phyloP scores from a whole-genome alignment of 2,113 vertebrate species.

The Protomyctophum bolini region DNA sequence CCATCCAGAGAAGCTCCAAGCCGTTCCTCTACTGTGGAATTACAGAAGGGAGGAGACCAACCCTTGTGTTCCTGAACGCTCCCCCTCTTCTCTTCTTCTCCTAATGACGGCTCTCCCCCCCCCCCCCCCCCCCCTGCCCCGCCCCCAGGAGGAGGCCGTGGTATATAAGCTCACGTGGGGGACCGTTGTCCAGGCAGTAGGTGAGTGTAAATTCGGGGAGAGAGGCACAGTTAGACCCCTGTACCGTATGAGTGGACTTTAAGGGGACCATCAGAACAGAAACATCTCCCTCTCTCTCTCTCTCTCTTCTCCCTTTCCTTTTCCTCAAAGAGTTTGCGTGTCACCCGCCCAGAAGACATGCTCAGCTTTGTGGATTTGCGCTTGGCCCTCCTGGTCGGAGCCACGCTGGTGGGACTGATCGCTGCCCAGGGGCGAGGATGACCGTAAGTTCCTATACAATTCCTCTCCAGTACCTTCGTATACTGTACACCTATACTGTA shows the following conservation, averaged over 20 bases:
- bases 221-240: conserved; percentile 82
- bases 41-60: conserved; percentile 59
- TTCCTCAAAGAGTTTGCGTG: conserved; percentile 99
- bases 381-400: conserved; percentile 94
- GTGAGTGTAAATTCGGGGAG: conserved; percentile 97
- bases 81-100: no score
- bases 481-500: conserved; percentile 13
- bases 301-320: no score
- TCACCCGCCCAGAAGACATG: conserved; percentile 99
- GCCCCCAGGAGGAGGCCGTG: conserved; percentile 68
- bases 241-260: conserved; percentile 96
- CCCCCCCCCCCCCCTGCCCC: conserved; percentile 79
- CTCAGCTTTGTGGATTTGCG: conserved; percentile 99
- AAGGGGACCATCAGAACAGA: conserved; percentile 82
- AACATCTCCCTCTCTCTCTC: no score
- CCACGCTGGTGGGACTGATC: conserved; percentile 90
- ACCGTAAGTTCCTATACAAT: conserved; percentile 91
- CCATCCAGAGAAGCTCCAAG: no score
- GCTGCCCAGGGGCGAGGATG: conserved; percentile 93
- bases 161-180: conserved; percentile 87
- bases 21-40: no score
- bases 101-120: no score
- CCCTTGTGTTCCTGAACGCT: no score
- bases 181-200: conserved; percentile 90
- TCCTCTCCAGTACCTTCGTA: conserved; percentile 6